A percentile compares a stretch with the other conserved stretches of the same genome.
Conservation (phyloP, 2,113 vertebrate genomes). For the Panthera leo region DNA sequence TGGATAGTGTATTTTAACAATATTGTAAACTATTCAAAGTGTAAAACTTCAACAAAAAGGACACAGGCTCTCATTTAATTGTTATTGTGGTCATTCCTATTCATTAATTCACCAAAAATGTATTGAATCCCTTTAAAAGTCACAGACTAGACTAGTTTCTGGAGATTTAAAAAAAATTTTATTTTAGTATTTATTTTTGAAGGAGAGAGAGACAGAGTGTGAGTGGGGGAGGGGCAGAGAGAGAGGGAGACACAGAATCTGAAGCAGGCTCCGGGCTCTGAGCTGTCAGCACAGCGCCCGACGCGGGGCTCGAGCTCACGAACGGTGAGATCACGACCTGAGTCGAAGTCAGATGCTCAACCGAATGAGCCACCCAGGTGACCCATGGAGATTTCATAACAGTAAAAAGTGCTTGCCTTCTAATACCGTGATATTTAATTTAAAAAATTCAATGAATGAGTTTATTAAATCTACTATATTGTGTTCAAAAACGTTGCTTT, state of each 20-base stretch:
- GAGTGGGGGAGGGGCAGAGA: too few species aligned
- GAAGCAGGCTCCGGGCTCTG: too few species aligned
- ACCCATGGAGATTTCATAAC: not conserved
- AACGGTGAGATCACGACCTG: too few species aligned
- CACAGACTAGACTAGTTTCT: not conserved
- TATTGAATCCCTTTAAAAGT: not conserved
- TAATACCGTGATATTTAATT: not conserved
- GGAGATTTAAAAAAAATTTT: not conserved
- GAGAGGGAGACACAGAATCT: too few species aligned
- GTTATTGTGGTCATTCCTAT: not conserved
- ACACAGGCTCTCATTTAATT: not conserved
- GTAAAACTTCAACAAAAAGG: not conserved
- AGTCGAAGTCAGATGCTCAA: too few species aligned
- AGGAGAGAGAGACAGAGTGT: too few species aligned
- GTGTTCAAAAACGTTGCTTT: not conserved
- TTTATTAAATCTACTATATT: not conserved
- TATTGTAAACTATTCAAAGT: not conserved
- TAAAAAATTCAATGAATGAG: not conserved
- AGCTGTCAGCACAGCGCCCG: too few species aligned
- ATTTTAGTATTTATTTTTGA: too few species aligned
- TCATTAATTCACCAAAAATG: not conserved
- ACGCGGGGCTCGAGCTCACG: too few species aligned
- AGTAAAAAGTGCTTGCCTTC: not conserved
- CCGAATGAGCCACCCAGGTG: too few species aligned
- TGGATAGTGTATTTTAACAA: not conserved